These are phyloP conservation scores for Elephantulus edwardii DNA, from an alignment of 2,113 vertebrate species.

Conservation along the genomic window DNA sequence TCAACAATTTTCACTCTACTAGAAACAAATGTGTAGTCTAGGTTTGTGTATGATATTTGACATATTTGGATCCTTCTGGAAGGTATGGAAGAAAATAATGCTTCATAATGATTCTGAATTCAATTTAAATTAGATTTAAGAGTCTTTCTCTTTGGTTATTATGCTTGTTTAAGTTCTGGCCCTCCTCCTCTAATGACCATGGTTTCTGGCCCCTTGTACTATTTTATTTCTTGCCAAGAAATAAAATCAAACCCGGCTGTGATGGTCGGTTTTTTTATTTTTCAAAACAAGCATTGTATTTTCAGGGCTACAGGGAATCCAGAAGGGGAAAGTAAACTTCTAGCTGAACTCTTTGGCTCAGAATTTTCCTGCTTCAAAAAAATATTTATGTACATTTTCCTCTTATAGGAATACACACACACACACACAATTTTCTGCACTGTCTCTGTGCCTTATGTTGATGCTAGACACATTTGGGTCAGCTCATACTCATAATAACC, in stretches of 20 bases:
- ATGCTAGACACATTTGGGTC: neutral
- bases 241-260: constrained; percentile 66
- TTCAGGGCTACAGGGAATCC: constrained; percentile 13
- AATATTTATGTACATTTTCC: neutral
- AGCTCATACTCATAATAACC: neutral
- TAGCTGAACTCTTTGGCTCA: neutral
- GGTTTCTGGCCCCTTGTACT: constrained; percentile 55
- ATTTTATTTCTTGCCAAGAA: constrained; percentile 71
- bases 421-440: neutral
- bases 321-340: neutral
- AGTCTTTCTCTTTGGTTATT: constrained; percentile 64
- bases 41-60: constrained; percentile 56
- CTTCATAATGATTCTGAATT: constrained; percentile 71
- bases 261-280: constrained; percentile 52
- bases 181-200: constrained; percentile 60
- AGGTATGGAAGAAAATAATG: constrained; percentile 64
- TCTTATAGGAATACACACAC: neutral
- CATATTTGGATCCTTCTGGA: constrained; percentile 57
- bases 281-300: constrained; percentile 48
- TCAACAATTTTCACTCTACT: constrained; percentile 58
- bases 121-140: constrained; percentile 69
- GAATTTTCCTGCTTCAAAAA: neutral
- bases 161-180: constrained; percentile 58
- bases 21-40: constrained; percentile 60
- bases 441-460: neutral